Conservation (phyloP, 2,888 invertebrate genomes). For the Andrena flavipes region DNA sequence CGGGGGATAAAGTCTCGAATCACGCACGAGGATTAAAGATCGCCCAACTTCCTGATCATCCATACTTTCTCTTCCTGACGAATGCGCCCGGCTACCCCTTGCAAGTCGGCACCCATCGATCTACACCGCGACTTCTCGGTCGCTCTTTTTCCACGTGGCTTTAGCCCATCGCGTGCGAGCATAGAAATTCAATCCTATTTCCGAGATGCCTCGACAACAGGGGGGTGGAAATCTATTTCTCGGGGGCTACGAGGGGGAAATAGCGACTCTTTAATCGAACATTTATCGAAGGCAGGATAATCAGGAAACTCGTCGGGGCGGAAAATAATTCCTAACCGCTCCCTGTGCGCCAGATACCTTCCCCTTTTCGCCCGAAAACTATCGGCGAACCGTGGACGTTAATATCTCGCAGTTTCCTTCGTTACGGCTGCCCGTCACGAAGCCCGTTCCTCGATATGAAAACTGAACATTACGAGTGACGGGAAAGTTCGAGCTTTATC, state of each 20-base stretch:
- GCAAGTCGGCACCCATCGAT: slow-evolving; percentile 10
- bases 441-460: slow-evolving; percentile 67
- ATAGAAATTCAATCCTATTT: no score
- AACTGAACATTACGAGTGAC: slow-evolving; percentile 70
- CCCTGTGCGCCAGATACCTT: background rate
- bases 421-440: slow-evolving; percentile 72
- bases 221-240: background rate
- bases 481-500: slow-evolving; percentile 69
- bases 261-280: background rate
- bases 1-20: slow-evolving; percentile 74
- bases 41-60: slow-evolving; percentile 33
- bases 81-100: background rate
- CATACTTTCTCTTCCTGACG: background rate
- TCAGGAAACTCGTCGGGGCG: slow-evolving; percentile 1
- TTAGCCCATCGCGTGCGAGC: background rate
- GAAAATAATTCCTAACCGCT: slow-evolving; percentile 22
- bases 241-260: background rate
- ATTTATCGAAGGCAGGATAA: background rate
- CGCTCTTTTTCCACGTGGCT: background rate
- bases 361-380: slow-evolving; percentile 41
- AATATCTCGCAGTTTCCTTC: slow-evolving; percentile 55
- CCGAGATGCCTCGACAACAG: no score
- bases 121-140: background rate
- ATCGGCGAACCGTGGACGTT: slow-evolving; percentile 49
- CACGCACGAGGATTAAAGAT: slow-evolving; percentile 72